phyloP scores from a whole-genome alignment of 1,140 invertebrate species.

The Pogonus chalceus region DNA sequence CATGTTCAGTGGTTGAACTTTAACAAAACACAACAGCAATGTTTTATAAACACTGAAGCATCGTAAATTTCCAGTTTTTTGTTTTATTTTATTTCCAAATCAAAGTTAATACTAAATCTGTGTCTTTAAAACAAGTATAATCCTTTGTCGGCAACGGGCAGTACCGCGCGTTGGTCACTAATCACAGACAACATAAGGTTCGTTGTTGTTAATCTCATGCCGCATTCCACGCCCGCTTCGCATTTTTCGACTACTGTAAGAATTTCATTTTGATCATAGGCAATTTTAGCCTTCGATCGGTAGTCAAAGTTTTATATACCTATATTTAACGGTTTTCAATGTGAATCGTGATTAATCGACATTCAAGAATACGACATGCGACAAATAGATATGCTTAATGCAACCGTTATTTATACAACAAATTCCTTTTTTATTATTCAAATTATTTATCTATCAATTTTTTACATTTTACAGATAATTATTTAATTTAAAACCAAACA shows the following conservation, averaged over 20 bases:
- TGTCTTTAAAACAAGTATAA: conserved; percentile 28
- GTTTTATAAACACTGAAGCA: not conserved
- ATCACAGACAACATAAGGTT: conserved; percentile 17
- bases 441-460: no score
- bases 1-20: no score
- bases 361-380: no score
- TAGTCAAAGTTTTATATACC: no score
- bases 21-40: no score
- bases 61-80: conserved; percentile 21
- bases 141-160: conserved; percentile 28
- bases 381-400: no score
- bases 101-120: conserved; percentile 33
- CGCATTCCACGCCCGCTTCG: conserved; percentile 23
- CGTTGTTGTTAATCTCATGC: conserved; percentile 16
- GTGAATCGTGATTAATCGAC: no score
- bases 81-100: conserved; percentile 20
- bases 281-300: conserved; percentile 19
- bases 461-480: no score
- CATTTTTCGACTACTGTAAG: conserved; percentile 36
- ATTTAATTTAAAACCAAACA: no score
- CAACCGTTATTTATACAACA: no score
- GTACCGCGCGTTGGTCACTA: conserved; percentile 11
- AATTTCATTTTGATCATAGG: conserved; percentile 34
- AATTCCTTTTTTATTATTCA: no score
- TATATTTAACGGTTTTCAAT: no score